phyloP scores from a whole-genome alignment of 2,113 vertebrate genomes.

The Melanocharis versteri region DNA sequence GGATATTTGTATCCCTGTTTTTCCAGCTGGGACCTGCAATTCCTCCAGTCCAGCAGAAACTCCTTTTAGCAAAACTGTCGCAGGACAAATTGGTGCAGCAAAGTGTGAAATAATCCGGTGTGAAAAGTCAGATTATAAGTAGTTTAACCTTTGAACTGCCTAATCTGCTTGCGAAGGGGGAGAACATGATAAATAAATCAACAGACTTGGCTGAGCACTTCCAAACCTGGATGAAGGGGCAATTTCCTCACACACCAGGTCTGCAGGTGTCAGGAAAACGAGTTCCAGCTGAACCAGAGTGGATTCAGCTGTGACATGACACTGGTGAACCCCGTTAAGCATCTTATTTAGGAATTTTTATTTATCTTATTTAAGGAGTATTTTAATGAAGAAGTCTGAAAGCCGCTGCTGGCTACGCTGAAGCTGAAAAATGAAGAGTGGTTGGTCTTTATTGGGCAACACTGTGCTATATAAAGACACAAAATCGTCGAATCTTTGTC shows the following conservation, averaged over 20 bases:
- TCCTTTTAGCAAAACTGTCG: background rate
- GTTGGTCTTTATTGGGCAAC: background rate
- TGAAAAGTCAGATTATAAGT: conserved; percentile 23
- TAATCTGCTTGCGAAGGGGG: background rate
- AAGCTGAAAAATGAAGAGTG: background rate
- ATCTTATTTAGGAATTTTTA: background rate
- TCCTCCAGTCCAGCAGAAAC: background rate
- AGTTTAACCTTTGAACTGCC: conserved; percentile 39
- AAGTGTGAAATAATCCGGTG: background rate
- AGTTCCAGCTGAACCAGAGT: background rate
- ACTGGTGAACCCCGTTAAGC: background rate
- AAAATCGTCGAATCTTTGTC: background rate
- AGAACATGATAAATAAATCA: background rate
- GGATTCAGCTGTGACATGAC: too few species aligned
- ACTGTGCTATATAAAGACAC: background rate
- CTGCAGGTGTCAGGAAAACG: background rate
- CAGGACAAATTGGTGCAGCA: background rate
- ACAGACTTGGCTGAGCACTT: background rate
- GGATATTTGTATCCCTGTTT: background rate
- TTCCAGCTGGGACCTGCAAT: background rate
- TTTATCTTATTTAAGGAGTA: background rate
- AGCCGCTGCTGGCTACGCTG: background rate
- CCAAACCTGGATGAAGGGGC: background rate
- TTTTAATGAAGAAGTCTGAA: background rate
- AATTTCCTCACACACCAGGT: background rate